Base-by-base conservation (phyloP, 2,888 invertebrate genomes). In the Stenolophus ochropezus region DNA sequence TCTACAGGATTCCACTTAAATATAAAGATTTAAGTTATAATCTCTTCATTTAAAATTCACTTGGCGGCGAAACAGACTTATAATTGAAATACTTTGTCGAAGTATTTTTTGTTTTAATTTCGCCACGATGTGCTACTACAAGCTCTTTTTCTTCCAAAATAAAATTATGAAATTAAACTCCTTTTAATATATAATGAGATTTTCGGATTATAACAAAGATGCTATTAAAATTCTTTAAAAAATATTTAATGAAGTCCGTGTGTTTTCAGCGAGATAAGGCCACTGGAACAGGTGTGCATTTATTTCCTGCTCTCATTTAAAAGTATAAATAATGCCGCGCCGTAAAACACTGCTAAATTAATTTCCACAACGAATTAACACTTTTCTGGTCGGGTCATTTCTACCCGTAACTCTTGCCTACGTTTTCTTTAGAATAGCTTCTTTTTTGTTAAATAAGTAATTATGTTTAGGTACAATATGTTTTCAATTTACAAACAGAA, bases 11-110 rank as follows among this genome's bases (percentile, higher is more conserved):
- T 79, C 79, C 53, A 79, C 79, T 79, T 79, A 80, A 73, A 80
- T 73, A 73, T 80, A 73, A 80, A 65, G 80, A 80, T 80, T 80
- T 58, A 58, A 80, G 56, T 80, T 80, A 80, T 80, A 80, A 80
- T 80, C 80, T 58, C 73, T 80, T 80, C 80, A 73, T 80, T 80
- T 80, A 33, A 73, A 80, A 80, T 80, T 80, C 80, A 71, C 56
- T 58, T 71, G 42, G 42, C 21, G 53, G 58, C 80, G 80, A 73
- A 80, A 80, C 73, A 80, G 80, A 56, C 73, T 80, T 80, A 80
- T 80, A 73, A 80, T 80, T 80, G 80, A 80, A 80, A 80, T 80
- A 80, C 80, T 73, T 73, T 56, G 80, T 51, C 51, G 27, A 51
- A 78, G 78, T 78, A 65, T 78, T 78, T 42, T 58, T 80, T 56